Evolutionary conservation across 2,888 invertebrate genomes (phyloP).

Genomic region (Cryptus armator): DNA sequence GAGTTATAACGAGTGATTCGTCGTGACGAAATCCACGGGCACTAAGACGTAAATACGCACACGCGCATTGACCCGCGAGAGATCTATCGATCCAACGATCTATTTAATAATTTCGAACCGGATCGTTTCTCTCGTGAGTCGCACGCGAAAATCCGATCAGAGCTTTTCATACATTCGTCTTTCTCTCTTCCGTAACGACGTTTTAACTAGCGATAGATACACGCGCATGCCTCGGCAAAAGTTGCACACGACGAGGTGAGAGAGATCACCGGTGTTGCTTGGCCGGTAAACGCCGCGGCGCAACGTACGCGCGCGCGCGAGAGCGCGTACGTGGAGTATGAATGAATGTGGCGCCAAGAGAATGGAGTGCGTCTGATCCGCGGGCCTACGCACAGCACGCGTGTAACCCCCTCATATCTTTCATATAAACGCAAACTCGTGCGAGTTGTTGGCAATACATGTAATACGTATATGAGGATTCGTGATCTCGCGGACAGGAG

Average conservation of each 20-base stretch:
- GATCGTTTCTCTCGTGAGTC: slow-evolving; percentile 30
- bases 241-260: slow-evolving; percentile 24
- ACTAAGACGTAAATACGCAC: slow-evolving; percentile 37
- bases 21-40: slow-evolving; percentile 53
- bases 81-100: slow-evolving; percentile 59
- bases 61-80: slow-evolving; percentile 57
- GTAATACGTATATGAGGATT: neutral
- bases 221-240: slow-evolving; percentile 5
- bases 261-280: slow-evolving; percentile 28
- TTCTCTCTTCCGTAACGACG: slow-evolving; percentile 9
- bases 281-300: slow-evolving; percentile 9
- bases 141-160: slow-evolving; percentile 30
- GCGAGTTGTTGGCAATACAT: neutral
- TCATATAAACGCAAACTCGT: slow-evolving; percentile 19
- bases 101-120: slow-evolving; percentile 38
- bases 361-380: slow-evolving; percentile 84
- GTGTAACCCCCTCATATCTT: slow-evolving; percentile 64
- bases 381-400: slow-evolving; percentile 77
- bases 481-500: slow-evolving; percentile 23
- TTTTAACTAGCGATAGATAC: neutral
- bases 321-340: slow-evolving; percentile 74
- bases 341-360: slow-evolving; percentile 85
- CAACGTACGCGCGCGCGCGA: slow-evolving; percentile 49
- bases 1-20: slow-evolving; percentile 49
- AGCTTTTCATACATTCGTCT: neutral